Percentiles rank a stretch among this genome's conserved stretches.
These are phyloP conservation scores for Eupithecia subfuscata DNA, from an alignment of 2,888 invertebrate genomes.

Conservation along the genomic window DNA sequence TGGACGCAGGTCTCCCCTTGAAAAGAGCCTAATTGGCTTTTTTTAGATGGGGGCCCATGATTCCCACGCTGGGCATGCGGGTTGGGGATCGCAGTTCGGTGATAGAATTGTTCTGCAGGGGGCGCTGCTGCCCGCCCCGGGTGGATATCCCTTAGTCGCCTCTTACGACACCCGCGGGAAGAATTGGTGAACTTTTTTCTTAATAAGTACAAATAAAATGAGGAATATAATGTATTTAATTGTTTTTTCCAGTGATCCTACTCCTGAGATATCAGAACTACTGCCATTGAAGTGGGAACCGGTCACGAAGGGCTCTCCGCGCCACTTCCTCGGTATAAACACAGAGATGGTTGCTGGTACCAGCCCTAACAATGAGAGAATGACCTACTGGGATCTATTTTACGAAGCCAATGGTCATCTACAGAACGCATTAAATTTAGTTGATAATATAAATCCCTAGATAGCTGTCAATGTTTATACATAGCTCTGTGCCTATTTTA, in stretches of 20 bases:
- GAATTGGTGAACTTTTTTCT: too few relatives aligned
- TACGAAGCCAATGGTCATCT: slow-evolving; percentile 43
- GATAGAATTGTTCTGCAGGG: too few relatives aligned
- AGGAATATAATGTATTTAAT: neutral
- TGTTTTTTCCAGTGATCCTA: slow-evolving; percentile 6
- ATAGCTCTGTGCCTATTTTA: neutral
- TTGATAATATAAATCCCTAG: neutral
- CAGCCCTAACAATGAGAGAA: slow-evolving; percentile 51
- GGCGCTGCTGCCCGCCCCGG: too few relatives aligned
- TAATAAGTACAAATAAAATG: neutral
- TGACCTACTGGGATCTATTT: slow-evolving; percentile 53
- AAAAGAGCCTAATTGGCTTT: too few relatives aligned
- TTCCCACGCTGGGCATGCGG: too few relatives aligned
- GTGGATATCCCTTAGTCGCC: too few relatives aligned
- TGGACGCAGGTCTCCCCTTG: too few relatives aligned
- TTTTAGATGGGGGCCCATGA: too few relatives aligned
- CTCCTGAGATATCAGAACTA: slow-evolving; percentile 47
- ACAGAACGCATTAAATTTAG: neutral
- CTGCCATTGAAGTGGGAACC: slow-evolving; percentile 52
- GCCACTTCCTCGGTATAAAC: slow-evolving; percentile 48
- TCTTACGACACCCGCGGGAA: too few relatives aligned
- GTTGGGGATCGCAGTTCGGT: too few relatives aligned
- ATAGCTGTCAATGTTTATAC: neutral
- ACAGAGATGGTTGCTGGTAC: slow-evolving; percentile 43
- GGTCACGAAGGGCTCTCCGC: slow-evolving; percentile 38